Base-by-base conservation (phyloP, 2,797 vertebrate genomes). In the Apodemus agrarius region DNA sequence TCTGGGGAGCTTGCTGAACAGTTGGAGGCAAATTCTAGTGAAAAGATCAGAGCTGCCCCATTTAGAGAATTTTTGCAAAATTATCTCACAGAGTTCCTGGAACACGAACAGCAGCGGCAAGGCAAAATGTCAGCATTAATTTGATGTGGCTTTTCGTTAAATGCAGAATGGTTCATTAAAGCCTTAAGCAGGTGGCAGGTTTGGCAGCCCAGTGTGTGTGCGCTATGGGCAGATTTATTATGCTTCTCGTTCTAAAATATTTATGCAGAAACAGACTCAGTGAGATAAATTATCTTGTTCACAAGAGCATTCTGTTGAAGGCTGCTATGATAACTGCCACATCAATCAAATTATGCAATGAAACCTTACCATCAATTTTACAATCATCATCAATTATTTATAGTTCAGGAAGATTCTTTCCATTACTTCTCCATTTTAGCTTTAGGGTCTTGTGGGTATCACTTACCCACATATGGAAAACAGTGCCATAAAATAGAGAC, bases 231-330 rank as follows among this genome's bases (percentile, higher is more conserved):
- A 98, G 97, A 98, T 98, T 98, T 96, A 98, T 97, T 98, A 97
- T 21, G 78, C 79, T 85, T 98, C 98, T 98, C 92, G 96, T 97
- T 98, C 98, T 96, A 93, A 98, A 98, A 98, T 97, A 98, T 98
- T 98, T 98, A 98, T 95, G 94, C 96, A 96, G 91, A 97, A 98
- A 97, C 0, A 0, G 93, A 90, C 95, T 98, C 96, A 59, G 92
- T 89, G 97, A 98, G 98, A 98, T 97, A 97, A 98, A 97, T 98
- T 95, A 97, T 85, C 96, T 97, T 89, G 95, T 92, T 98, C 98
- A 96, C 91, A 97, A 96, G 97, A 97, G 96, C 96, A 97, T 95
- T 96, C 97, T 96, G 93, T 96, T 98, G 95, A 93, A 98, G 96
- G 97, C 79, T 96, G 97, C 97, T 34, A 0, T 94, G 96, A 98